Conservation (phyloP, 2,113 vertebrate species). For the Phoenicopterus ruber region DNA sequence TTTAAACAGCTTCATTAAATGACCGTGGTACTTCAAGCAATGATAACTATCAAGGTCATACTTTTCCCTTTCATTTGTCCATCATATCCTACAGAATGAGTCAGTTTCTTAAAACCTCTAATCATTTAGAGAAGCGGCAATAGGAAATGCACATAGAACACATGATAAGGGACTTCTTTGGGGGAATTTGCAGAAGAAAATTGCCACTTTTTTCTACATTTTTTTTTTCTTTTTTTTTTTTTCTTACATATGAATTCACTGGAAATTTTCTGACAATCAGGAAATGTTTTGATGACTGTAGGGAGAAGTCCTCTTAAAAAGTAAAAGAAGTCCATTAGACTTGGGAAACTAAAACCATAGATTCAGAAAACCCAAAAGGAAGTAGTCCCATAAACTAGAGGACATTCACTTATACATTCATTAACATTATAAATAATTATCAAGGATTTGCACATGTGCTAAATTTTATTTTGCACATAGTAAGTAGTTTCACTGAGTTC, state of each 20-base stretch:
- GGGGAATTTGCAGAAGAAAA: neutral
- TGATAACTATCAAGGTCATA: neutral
- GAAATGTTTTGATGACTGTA: neutral
- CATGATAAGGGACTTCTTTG: neutral
- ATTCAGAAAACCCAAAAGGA: neutral
- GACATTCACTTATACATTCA: neutral
- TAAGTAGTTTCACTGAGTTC: neutral
- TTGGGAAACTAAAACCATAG: neutral
- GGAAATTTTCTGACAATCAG: neutral
- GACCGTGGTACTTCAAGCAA: neutral
- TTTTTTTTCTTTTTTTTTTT: no score
- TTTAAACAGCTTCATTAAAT: neutral
- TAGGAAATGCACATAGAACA: neutral
- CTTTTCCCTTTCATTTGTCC: neutral
- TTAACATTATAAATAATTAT: neutral
- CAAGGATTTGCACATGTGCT: neutral
- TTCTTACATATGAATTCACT: neutral
- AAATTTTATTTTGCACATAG: neutral
- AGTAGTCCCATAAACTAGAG: neutral
- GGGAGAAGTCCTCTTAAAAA: neutral
- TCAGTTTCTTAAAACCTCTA: neutral
- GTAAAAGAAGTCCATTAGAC: neutral
- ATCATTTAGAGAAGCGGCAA: neutral
- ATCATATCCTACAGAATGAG: neutral
- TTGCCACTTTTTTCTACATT: accelerated